phyloP scores from a whole-genome alignment of 2,113 vertebrate species.

The Anthoscopus minutus region DNA sequence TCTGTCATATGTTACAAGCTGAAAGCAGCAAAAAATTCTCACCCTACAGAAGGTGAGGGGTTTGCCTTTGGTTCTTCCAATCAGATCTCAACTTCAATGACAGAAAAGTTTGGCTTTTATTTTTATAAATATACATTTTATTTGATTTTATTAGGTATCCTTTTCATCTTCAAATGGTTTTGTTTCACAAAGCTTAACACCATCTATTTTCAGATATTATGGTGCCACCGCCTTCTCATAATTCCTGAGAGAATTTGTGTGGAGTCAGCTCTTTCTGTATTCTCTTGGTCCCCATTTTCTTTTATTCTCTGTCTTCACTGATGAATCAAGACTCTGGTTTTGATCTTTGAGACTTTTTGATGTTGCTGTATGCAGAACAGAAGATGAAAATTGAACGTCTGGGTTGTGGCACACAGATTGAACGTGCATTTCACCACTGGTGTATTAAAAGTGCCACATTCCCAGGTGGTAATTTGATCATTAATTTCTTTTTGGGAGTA shows the following conservation, averaged over 20 bases:
- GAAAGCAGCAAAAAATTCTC: background rate
- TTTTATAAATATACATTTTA: too few relatives aligned
- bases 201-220: background rate
- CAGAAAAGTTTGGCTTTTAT: background rate
- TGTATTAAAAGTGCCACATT: background rate
- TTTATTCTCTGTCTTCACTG: background rate
- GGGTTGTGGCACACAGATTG: background rate
- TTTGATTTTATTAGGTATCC: too few relatives aligned
- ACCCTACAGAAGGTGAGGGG: fast-evolving
- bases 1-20: background rate
- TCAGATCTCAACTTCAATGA: background rate
- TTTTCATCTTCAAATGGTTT: background rate
- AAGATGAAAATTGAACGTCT: background rate
- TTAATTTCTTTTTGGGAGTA: background rate
- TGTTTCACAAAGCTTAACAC: background rate
- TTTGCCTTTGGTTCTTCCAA: background rate
- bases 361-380: background rate
- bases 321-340: background rate
- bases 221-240: background rate
- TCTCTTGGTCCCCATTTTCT: background rate
- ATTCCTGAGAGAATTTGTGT: background rate
- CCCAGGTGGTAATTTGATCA: background rate
- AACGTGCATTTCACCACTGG: background rate
- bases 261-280: background rate
- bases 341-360: background rate